These are phyloP conservation scores for Betta splendens DNA, from an alignment of 2,797 vertebrate species.

Conservation along the genomic window DNA sequence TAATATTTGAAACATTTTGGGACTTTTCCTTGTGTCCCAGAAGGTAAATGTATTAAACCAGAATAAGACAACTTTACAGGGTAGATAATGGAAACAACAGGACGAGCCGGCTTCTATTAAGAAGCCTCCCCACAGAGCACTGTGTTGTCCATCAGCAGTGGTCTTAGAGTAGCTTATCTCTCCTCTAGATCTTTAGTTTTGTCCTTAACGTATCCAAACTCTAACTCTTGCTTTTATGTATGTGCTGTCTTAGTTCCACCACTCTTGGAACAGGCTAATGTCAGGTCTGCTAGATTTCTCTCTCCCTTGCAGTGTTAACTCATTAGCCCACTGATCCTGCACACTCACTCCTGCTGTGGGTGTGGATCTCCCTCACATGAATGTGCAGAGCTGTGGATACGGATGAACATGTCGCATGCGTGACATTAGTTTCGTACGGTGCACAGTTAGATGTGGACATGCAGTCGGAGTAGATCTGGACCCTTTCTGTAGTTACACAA, in stretches of 20 bases:
- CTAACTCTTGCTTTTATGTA: slow-evolving; percentile 10
- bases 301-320: slow-evolving; percentile 22
- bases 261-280: slow-evolving; percentile 37
- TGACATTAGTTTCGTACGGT: not conserved
- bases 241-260: slow-evolving; percentile 19
- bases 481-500: slow-evolving; percentile 21
- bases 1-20: not conserved
- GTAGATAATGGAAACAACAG: slow-evolving; percentile 5
- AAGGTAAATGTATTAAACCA: not conserved
- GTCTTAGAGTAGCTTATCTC: slow-evolving; percentile 10
- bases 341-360: slow-evolving; percentile 12
- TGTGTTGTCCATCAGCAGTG: slow-evolving; percentile 12
- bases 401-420: no score
- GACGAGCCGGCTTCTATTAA: slow-evolving; percentile 13
- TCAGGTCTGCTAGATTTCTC: slow-evolving; percentile 18
- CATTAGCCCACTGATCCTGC: slow-evolving; percentile 28
- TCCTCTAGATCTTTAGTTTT: not conserved
- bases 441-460: not conserved
- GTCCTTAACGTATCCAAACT: not conserved
- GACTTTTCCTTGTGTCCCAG: not conserved
- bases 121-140: slow-evolving; percentile 28
- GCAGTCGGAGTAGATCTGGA: not conserved
- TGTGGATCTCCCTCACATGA: slow-evolving; percentile 8
- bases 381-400: not conserved
- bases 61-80: slow-evolving; percentile 13